These are phyloP conservation scores for Pogonophryne albipinna DNA, from an alignment of 2,797 vertebrate species.

Conservation along the genomic window DNA sequence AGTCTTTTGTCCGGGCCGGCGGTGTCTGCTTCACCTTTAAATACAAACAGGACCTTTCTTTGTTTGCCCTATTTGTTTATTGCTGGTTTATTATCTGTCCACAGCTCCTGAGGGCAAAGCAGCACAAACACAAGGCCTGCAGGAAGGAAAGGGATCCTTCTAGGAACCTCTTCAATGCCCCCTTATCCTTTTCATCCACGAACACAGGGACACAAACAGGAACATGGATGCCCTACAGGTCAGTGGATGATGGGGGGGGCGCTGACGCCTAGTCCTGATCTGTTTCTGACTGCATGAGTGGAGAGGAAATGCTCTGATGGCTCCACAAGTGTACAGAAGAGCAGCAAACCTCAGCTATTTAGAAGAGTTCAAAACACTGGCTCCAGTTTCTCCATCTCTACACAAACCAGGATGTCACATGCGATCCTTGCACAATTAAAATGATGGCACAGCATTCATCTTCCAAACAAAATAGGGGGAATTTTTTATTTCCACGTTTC, in stretches of 20 bases:
- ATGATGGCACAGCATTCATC: neutral
- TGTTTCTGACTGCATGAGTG: conserved; percentile 27
- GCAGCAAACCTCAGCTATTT: conserved; percentile 9
- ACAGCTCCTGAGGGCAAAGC: conserved; percentile 36
- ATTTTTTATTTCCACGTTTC: too few species aligned
- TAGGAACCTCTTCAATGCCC: conserved; percentile 55
- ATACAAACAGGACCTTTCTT: conserved; percentile 67
- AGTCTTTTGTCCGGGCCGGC: conserved; percentile 42
- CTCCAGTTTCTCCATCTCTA: conserved; percentile 13
- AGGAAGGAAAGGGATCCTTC: conserved; percentile 42
- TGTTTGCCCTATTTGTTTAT: conserved; percentile 71
- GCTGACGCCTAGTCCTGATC: conserved; percentile 48
- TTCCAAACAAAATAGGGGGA: too few species aligned
- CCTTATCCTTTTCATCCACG: conserved; percentile 61
- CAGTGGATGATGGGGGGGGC: conserved; percentile 47
- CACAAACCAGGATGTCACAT: neutral
- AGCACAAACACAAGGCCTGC: conserved; percentile 54
- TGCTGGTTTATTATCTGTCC: conserved; percentile 68
- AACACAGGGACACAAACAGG: conserved; percentile 57
- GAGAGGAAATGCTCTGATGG: conserved; percentile 33
- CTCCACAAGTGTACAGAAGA: conserved; percentile 22
- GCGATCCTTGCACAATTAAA: neutral
- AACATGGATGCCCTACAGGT: conserved; percentile 49
- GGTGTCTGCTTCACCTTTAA: conserved; percentile 50
- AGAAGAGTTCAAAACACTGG: neutral